A percentile compares a stretch with the other conserved stretches of the same genome.
These are phyloP conservation scores for Psilopsiagon aurifrons DNA, from an alignment of 2,113 vertebrate species.

Conservation along the genomic window DNA sequence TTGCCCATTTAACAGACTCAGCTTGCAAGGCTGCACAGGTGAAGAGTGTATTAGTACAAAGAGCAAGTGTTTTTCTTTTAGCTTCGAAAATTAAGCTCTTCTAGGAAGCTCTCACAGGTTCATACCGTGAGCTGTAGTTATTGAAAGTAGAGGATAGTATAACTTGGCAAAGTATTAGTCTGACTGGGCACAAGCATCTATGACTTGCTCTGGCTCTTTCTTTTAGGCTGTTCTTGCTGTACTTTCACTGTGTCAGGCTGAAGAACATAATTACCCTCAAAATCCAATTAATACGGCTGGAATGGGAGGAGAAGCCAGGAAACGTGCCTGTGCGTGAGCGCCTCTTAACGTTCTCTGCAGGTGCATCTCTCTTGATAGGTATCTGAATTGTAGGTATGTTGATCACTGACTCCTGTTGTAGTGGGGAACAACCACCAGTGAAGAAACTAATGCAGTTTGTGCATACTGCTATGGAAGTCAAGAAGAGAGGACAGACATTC, in stretches of 20 bases:
- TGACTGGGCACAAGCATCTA: neutral
- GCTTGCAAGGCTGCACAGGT: neutral
- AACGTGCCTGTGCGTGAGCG: neutral
- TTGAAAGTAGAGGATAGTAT: neutral
- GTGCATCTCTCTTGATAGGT: neutral
- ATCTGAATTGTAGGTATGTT: neutral
- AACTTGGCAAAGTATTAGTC: neutral
- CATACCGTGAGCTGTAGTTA: neutral
- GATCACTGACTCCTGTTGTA: neutral
- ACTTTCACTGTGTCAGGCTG: neutral
- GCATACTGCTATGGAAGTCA: neutral
- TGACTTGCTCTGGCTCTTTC: neutral
- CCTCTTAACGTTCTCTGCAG: neutral
- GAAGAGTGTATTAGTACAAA: neutral
- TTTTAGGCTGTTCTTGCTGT: neutral
- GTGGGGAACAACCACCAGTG: neutral
- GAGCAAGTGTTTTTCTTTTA: neutral
- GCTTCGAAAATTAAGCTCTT: neutral
- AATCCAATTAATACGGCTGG: fast-evolving
- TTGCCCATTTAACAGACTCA: neutral
- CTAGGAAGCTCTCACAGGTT: neutral
- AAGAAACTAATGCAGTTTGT: neutral
- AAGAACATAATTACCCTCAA: neutral
- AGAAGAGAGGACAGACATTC: neutral
- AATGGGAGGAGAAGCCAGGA: neutral